phyloP scores from a whole-genome alignment of 2,888 invertebrate genomes.

The Brachycybe producta region DNA sequence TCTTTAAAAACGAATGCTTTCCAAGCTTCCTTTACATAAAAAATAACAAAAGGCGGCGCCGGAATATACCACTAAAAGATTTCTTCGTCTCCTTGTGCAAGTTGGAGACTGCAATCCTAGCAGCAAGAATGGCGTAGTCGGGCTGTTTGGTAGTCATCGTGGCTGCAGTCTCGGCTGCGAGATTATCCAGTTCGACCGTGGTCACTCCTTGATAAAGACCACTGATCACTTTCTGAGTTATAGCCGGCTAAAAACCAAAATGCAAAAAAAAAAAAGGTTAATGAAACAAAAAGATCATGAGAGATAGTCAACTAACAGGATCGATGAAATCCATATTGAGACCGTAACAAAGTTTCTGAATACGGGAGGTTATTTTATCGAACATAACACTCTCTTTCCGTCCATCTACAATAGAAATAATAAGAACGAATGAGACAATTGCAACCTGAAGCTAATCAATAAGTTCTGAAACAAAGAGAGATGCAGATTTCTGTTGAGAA shows the following conservation, averaged over 20 bases:
- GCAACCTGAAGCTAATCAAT: too few species aligned
- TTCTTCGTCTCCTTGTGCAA: slow-evolving; percentile 97
- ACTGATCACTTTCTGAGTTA: slow-evolving; percentile 81
- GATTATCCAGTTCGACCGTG: slow-evolving; percentile 89
- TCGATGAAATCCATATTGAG: slow-evolving; percentile 92
- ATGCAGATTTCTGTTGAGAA: too few species aligned
- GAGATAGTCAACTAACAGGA: slow-evolving; percentile 56
- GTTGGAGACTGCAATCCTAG: slow-evolving; percentile 87
- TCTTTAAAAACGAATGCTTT: too few species aligned
- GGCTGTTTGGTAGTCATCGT: slow-evolving; percentile 95
- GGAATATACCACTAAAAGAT: slow-evolving; percentile 75
- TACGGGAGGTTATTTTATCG: slow-evolving; percentile 94
- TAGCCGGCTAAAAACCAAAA: slow-evolving; percentile 46
- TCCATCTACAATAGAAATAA: slow-evolving; percentile 51
- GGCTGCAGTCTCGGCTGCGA: slow-evolving; percentile 98
- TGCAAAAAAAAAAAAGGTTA: slow-evolving; percentile 13
- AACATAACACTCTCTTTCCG: slow-evolving; percentile 83
- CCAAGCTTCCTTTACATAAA: too few species aligned
- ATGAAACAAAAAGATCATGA: background rate
- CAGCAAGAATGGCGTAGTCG: slow-evolving; percentile 64
- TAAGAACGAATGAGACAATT: too few species aligned
- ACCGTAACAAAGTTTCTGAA: slow-evolving; percentile 88
- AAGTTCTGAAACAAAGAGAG: too few species aligned
- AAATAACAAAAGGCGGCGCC: too few species aligned
- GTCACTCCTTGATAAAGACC: slow-evolving; percentile 94